Evolutionary conservation across 2,797 vertebrate genomes (phyloP).

Genomic region (Myiothlypis chrysogaster): DNA sequence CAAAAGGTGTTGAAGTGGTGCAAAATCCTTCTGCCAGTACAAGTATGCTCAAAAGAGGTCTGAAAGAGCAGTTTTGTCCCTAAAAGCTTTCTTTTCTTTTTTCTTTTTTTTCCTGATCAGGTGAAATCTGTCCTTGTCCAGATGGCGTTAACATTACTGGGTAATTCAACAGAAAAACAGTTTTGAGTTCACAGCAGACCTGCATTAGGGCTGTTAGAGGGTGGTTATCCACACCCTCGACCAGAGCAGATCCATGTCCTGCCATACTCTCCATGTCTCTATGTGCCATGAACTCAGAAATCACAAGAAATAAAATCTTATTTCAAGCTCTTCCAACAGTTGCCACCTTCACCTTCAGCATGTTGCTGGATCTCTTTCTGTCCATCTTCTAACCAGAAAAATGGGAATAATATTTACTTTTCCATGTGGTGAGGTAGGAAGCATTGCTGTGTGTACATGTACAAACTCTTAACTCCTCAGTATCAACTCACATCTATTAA

Average conservation of each 20-base stretch:
- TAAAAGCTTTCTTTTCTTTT: neutral
- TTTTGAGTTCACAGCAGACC: neutral
- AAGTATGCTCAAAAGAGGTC: neutral
- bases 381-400: neutral
- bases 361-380: neutral
- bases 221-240: neutral
- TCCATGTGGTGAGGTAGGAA: neutral
- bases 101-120: neutral
- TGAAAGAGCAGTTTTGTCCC: neutral
- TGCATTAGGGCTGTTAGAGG: neutral
- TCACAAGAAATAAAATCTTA: neutral
- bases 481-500: neutral
- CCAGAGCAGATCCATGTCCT: neutral
- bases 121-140: neutral
- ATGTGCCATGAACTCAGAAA: neutral
- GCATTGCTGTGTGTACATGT: neutral
- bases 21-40: slow-evolving; percentile 34
- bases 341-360: neutral
- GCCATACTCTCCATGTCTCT: neutral
- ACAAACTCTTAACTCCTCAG: neutral
- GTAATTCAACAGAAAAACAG: neutral
- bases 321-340: neutral
- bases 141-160: neutral
- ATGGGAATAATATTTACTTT: neutral
- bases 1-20: neutral